Evolutionary conservation across 1,140 invertebrate species (phyloP), one percentile per base, ranked within the genome.

Genomic region (Ylistrum balloti): DNA sequence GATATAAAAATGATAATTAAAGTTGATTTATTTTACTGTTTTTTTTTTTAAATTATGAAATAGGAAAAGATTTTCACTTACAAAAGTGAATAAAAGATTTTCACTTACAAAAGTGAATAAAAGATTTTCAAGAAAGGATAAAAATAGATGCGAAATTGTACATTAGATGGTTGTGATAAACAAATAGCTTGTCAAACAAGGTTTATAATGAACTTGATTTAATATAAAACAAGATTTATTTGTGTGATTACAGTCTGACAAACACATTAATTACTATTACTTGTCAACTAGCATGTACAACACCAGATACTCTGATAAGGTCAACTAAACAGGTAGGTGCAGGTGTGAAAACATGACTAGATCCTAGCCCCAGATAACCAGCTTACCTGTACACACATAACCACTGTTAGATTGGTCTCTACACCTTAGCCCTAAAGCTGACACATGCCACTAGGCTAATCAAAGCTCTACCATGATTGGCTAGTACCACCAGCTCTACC

Each of bases 191-290:
- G 56, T 17, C 56, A 74, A 56, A 74, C n/a, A 74, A 28, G 56
- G 28, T 74, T 74, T 17, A 74, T 0, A 56, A 20, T 56, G 20
- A 20, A 56, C 22, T 28, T 74, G 56, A n/a, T 74, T 28, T 28
- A 17, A 13, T 74, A 9, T 74, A 74, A 9, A 74, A 11, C 5
- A 74, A 1, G 56, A 28, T 9, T 74, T 74, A 28, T 5, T n/a
- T 9, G 22, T 74, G n/a, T 74, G 56, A 74, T 74, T 74, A 3
- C 56, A 74, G 28, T 38, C 56, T 74, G 56, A 74, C 17, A 17
- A 74, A 74, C n/a, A n/a, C 56, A 74, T 74, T 74, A 74, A 74
- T 74, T 74, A n/a, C 22, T 74, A 74, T 17, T 74, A 74, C 56
- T 28, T 74, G 56, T 74, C 56, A 74, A 28, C 2, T 74, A 74